Evolutionary conservation across 1,140 invertebrate genomes (phyloP).

Genomic region (Trachelipus rathkii): DNA sequence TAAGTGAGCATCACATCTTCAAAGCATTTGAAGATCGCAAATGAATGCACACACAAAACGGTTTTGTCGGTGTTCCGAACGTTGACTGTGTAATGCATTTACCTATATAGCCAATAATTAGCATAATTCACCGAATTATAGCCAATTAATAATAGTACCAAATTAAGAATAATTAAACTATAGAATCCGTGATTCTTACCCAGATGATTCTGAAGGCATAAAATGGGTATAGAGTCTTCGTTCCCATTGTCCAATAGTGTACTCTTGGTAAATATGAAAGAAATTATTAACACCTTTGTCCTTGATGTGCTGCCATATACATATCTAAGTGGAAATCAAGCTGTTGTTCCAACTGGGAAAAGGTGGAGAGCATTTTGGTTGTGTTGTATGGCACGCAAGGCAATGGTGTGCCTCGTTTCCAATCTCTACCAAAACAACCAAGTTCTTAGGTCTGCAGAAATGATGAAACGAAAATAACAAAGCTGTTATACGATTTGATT

Average conservation of each 20-base stretch:
- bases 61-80: too few species aligned
- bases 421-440: constrained; percentile 58
- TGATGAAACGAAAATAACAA: background rate
- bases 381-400: constrained; percentile 65
- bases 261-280: constrained; percentile 76
- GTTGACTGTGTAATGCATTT: too few species aligned
- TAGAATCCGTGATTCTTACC: too few species aligned
- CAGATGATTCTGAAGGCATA: too few species aligned
- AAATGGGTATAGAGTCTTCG: constrained; percentile 54
- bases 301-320: constrained; percentile 62
- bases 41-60: too few species aligned
- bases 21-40: too few species aligned
- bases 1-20: too few species aligned
- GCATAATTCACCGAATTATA: too few species aligned
- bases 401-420: constrained; percentile 61
- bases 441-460: constrained; percentile 42
- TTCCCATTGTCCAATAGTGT: constrained; percentile 62
- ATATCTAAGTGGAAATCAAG: constrained; percentile 73
- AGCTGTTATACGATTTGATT: too few species aligned
- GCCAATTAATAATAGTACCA: too few species aligned
- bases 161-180: too few species aligned
- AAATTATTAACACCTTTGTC: constrained; percentile 73
- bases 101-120: too few species aligned
- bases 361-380: constrained; percentile 65
- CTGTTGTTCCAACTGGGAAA: constrained; percentile 69